These are phyloP conservation scores for Gobio gobio DNA, from an alignment of 2,113 vertebrate genomes.

Conservation along the genomic window DNA sequence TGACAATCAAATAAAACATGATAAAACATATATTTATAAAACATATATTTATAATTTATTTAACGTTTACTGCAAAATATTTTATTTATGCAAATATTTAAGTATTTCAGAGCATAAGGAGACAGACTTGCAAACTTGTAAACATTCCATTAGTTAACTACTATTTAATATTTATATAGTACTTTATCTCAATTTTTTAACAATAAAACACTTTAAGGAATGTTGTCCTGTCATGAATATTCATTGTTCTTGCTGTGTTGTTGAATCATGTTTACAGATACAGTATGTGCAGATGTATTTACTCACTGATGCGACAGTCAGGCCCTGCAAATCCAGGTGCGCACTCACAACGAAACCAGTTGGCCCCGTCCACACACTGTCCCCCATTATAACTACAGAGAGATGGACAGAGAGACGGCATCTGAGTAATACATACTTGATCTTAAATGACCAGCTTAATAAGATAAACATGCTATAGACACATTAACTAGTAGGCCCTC, in stretches of 20 bases:
- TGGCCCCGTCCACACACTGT: slow-evolving; percentile 90
- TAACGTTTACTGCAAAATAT: no score
- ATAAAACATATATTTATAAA: no score
- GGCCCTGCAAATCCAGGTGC: slow-evolving; percentile 92
- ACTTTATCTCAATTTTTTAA: not conserved
- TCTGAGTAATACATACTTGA: not conserved
- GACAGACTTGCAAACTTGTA: no score
- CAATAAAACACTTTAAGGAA: not conserved
- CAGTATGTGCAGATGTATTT: not conserved
- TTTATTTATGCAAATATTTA: no score
- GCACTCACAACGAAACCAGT: slow-evolving; percentile 97
- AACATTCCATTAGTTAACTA: not conserved
- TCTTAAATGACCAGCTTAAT: not conserved
- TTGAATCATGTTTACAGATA: not conserved
- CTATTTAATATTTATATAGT: not conserved
- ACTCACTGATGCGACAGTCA: slow-evolving; percentile 97
- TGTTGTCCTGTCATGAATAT: not conserved
- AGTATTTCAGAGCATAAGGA: no score
- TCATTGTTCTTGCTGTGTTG: no score
- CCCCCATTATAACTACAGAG: slow-evolving; percentile 90
- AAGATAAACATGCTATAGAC: not conserved
- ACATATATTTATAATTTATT: no score
- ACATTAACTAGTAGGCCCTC: not conserved
- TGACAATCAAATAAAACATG: no score
- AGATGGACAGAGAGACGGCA: slow-evolving; percentile 26